These are phyloP conservation scores for Lepisosteus osseus DNA, from an alignment of 2,113 vertebrate species.

Conservation along the genomic window DNA sequence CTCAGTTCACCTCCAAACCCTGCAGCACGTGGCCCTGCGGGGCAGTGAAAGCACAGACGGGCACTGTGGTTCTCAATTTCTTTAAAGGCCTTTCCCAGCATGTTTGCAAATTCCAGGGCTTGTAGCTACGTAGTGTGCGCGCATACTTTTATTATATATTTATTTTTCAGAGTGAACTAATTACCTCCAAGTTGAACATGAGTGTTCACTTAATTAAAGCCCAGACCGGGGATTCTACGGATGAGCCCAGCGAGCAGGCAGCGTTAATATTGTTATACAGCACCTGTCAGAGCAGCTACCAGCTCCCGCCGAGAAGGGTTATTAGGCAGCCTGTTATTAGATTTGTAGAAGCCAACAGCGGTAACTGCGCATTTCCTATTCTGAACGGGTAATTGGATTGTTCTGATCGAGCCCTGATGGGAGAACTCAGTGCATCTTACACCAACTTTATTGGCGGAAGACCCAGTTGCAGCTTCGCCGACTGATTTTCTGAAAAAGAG, in stretches of 20 bases:
- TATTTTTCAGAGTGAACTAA: conserved; percentile 2
- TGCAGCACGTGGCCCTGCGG: too few relatives aligned
- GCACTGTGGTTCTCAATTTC: too few relatives aligned
- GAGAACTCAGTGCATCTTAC: not conserved
- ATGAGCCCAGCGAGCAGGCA: not conserved
- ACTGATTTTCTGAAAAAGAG: not conserved
- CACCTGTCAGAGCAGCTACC: not conserved
- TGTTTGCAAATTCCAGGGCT: too few relatives aligned
- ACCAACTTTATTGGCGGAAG: not conserved
- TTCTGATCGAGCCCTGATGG: not conserved
- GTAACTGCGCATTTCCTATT: not conserved
- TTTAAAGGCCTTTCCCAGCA: too few relatives aligned
- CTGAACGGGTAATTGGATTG: not conserved
- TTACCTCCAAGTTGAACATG: not conserved
- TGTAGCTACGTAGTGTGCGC: too few relatives aligned
- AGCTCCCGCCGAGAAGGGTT: not conserved
- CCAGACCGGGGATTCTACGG: not conserved
- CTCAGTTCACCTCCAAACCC: too few relatives aligned
- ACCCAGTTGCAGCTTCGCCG: not conserved
- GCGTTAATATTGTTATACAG: not conserved
- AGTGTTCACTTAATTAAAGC: conserved; percentile 5
- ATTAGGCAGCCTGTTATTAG: not conserved
- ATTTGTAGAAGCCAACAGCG: not conserved
- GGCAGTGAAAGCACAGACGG: too few relatives aligned
- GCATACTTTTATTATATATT: not conserved